Evolutionary conservation across 2,888 invertebrate genomes (phyloP).

Genomic region (Tipula helvola): DNA sequence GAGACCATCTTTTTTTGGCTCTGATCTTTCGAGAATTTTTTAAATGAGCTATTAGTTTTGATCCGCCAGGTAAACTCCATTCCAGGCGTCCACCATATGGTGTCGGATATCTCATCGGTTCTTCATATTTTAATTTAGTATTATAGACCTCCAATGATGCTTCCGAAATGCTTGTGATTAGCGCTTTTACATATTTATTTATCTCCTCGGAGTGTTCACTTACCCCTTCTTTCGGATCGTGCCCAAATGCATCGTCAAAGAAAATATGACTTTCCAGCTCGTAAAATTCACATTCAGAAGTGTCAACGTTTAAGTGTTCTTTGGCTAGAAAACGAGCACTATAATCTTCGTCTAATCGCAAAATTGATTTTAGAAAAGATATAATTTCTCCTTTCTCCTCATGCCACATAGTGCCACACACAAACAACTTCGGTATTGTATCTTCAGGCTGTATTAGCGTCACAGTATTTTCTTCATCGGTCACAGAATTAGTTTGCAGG

Average conservation of each 20-base stretch:
- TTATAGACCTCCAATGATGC: constrained; percentile 62
- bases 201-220: constrained; percentile 52
- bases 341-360: constrained; percentile 83
- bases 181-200: constrained; percentile 66
- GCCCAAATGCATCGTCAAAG: constrained; percentile 74
- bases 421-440: constrained; percentile 33
- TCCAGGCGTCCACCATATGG: constrained; percentile 78
- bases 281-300: constrained; percentile 70
- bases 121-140: constrained; percentile 46
- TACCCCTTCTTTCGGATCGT: constrained; percentile 34
- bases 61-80: constrained; percentile 75
- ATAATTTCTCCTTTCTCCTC: constrained; percentile 84
- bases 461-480: constrained; percentile 13
- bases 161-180: constrained; percentile 61
- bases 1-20: constrained; percentile 86
- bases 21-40: constrained; percentile 83
- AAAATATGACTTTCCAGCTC: constrained; percentile 82
- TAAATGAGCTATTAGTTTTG: constrained; percentile 71
- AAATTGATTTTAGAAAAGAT: constrained; percentile 77
- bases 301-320: constrained; percentile 31
- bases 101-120: constrained; percentile 63
- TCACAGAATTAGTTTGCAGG: constrained; percentile 7
- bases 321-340: constrained; percentile 59
- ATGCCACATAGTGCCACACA: constrained; percentile 93
- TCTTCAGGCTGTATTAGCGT: constrained; percentile 25